Base-by-base conservation (phyloP, 2,888 invertebrate genomes). In the Emmelina monodactyla region DNA sequence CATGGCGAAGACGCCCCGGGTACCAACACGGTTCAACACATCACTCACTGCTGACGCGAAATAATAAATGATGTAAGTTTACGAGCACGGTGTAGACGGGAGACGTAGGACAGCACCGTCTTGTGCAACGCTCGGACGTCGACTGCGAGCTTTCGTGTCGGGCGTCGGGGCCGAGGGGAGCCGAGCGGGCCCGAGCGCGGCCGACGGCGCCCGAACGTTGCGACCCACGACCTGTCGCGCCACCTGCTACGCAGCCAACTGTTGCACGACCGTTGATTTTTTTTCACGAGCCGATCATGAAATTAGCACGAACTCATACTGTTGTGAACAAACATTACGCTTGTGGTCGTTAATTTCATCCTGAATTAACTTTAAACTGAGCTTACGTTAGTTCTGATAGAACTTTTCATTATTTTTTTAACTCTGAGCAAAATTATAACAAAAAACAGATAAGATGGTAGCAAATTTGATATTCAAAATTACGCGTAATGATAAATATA, bases 1-100 rank as follows among this genome's bases (percentile, higher is more conserved):
- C 89, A 89, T 89, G 69, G 83, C 83, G 82, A 67, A 69, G 63
- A 71, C 65, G 72, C 75, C 70, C 60, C 65, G 54, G 59, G 51
- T 47, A 55, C 52, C 51, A 52, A 50, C 59, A 60, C 58, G 67
- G 51, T 66, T 58, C 59, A 62, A 55, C 55, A 58, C 70, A 67
- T 70, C 50, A 55, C 58, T 55, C 55, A 48, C 35, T 37, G 28
- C 19, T 19, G 9, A 19, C 19, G 19, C 5, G 9, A 19, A 25
- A 25, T 11, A 25, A 9, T n/a, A 10, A 25, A 25, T 11, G 9
- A 7, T 7, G 9, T 11, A 25, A 10, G 5, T 6, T 5, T 19
- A 19, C 5, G 5, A 5, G 19, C 19, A 19, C 9, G n/a, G n/a
- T n/a, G n/a, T n/a, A n/a, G n/a, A n/a, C n/a, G 25, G 6, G 6